Percentiles rank a stretch among this genome's conserved stretches.
phyloP scores from a whole-genome alignment of 92 coral and sea anemone genomes.

The Zoanthus sansibaricus region DNA sequence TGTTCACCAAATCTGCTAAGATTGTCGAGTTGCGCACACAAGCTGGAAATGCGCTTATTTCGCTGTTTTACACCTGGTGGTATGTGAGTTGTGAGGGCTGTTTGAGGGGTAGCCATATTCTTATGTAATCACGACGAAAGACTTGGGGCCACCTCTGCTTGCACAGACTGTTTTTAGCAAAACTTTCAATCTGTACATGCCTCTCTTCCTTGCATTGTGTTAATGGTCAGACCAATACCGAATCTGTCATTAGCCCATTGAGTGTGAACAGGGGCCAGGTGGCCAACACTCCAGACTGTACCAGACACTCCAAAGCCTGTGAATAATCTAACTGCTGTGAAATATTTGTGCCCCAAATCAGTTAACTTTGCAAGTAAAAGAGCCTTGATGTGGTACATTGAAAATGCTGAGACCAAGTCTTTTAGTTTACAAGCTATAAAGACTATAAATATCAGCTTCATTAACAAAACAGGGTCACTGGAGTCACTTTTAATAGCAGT shows the following conservation, averaged over 20 bases:
- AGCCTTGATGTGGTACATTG: conserved; percentile 48
- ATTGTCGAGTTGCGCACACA: too few species aligned
- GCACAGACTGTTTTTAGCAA: conserved; percentile 19
- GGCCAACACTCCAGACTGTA: conserved; percentile 70
- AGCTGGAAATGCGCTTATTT: too few species aligned
- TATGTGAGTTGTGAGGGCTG: conserved; percentile 7
- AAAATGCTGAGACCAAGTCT: conserved; percentile 61
- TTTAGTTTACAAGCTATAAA: conserved; percentile 61
- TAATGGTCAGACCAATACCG: not conserved
- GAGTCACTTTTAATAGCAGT: conserved; percentile 63
- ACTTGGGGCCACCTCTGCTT: conserved; percentile 15
- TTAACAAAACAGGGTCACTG: conserved; percentile 47
- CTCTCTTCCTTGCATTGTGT: conserved; percentile 16
- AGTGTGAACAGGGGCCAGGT: conserved; percentile 61
- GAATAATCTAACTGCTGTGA: conserved; percentile 59
- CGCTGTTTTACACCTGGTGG: too few species aligned
- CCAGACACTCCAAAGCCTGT: conserved; percentile 48
- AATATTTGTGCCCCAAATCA: conserved; percentile 17
- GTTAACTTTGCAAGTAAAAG: not conserved
- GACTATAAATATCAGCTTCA: conserved; percentile 61
- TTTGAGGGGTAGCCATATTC: conserved; percentile 6
- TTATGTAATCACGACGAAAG: not conserved
- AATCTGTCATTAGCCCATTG: conserved; percentile 9
- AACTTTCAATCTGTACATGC: conserved; percentile 18
- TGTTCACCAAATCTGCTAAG: too few species aligned